A percentile compares a stretch with the other conserved stretches of the same genome.
Conservation (phyloP, 2,888 invertebrate genomes). For the Drosophila siamana region DNA sequence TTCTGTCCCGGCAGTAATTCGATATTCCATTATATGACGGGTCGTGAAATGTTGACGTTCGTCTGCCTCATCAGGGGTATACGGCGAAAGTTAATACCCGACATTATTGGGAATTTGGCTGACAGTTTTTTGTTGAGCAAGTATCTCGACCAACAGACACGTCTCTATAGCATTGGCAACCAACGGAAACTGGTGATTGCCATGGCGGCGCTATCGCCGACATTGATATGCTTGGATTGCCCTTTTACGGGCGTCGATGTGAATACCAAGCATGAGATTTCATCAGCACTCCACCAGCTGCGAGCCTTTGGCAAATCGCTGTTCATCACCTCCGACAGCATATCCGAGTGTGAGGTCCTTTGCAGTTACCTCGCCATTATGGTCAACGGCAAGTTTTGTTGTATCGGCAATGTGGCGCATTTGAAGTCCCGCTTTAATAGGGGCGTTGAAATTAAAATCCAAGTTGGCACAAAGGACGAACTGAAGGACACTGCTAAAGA, state of each 20-base stretch:
- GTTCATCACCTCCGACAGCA: slow-evolving; percentile 92
- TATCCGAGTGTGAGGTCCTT: slow-evolving; percentile 93
- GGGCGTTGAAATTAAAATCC: slow-evolving; percentile 84
- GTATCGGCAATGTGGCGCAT: slow-evolving; percentile 89
- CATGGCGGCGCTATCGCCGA: slow-evolving; percentile 89
- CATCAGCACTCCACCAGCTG: slow-evolving; percentile 89
- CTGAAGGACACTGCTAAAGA: not conserved
- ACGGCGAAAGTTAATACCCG: slow-evolving; percentile 77
- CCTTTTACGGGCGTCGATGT: slow-evolving; percentile 87
- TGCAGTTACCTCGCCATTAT: slow-evolving; percentile 91
- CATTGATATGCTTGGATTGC: slow-evolving; percentile 89
- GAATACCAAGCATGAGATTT: slow-evolving; percentile 88
- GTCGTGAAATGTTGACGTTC: slow-evolving; percentile 88
- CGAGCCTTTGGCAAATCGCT: slow-evolving; percentile 90
- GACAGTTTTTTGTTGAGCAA: slow-evolving; percentile 86
- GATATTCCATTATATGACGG: slow-evolving; percentile 88
- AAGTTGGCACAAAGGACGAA: slow-evolving; percentile 45
- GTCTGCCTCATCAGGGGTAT: slow-evolving; percentile 88
- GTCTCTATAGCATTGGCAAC: slow-evolving; percentile 89
- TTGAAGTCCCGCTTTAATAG: slow-evolving; percentile 89
- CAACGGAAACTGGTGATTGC: slow-evolving; percentile 90
- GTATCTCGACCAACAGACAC: slow-evolving; percentile 87
- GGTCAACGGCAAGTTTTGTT: slow-evolving; percentile 90
- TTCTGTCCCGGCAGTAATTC: slow-evolving; percentile 91
- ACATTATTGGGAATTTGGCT: slow-evolving; percentile 74